Base-by-base conservation (phyloP, 2,797 vertebrate genomes). In the Micropoecilia bifurca region DNA sequence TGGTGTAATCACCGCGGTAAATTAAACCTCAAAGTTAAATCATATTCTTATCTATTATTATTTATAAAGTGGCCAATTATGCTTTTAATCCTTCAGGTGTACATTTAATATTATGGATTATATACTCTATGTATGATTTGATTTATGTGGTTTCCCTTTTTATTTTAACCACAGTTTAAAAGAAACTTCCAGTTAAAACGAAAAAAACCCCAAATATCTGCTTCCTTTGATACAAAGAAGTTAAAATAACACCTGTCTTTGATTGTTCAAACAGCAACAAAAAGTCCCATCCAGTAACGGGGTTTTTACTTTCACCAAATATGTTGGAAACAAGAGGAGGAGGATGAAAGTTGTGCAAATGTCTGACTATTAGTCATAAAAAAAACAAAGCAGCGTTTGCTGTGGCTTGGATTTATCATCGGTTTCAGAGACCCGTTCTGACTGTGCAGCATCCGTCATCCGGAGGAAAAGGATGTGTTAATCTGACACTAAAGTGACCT, bases 1-100 rank as follows among this genome's bases (percentile, higher is more conserved):
- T 76, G 47, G 73, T 59, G 46, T 83, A 84, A 84, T 83, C 87
- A 77, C 45, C 78, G 75, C 66, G 71, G 57, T 73, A 75, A 80
- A 82, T 39, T 4, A 45, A 69, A 69, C 25, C 41, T 45, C 18
- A 68, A 69, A 6, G 25, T 43, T 43, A n/a, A 36, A 66, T 39
- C 7, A 0, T 36, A 14, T 12, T 25, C 10, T 25, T 13, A 12
- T 9, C 36, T 66, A 22, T 41, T 68, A 20, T 39, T 39, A 10
- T 25, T 41, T 7, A 61, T 14, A 33, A 33, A 33, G 59, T 36
- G 61, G 2, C 22, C 6, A 39, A 39, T 36, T 66, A 66, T 66
- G 39, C 22, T 43, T 43, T 69, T 68, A 10, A 43, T 43, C 39
- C 39, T 8, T 30, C 9, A n/a, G 9, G 10, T 69, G 39, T 43